Percentiles rank a stretch among this genome's conserved stretches.
Evolutionary conservation across 2,797 vertebrate species (phyloP).

Genomic region (Pempheris klunzingeri): DNA sequence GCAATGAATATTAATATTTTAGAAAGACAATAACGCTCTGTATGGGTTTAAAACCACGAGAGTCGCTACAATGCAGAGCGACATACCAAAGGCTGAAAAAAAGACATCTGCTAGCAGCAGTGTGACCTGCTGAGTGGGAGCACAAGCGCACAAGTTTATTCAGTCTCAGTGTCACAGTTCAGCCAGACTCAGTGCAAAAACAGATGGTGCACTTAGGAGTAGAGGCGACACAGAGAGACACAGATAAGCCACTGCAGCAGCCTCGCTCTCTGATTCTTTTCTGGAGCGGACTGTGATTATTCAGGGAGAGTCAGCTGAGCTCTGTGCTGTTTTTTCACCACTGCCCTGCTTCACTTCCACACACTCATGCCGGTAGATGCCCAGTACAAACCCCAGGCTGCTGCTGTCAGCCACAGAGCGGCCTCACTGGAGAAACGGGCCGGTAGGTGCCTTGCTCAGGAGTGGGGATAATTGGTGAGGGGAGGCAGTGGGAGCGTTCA

Average conservation of each 20-base stretch:
- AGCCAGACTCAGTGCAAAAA: conserved; percentile 60
- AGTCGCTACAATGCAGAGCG: conserved; percentile 12
- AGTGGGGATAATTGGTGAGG: conserved; percentile 1
- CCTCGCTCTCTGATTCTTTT: conserved; percentile 39
- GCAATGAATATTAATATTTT: conserved; percentile 72
- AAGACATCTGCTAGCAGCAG: conserved; percentile 47
- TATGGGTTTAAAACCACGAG: conserved; percentile 45
- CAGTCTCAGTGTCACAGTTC: conserved; percentile 63
- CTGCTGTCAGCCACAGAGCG: conserved; percentile 37
- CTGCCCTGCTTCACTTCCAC: conserved; percentile 49
- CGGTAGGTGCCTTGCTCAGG: conserved; percentile 13
- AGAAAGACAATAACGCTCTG: conserved; percentile 49
- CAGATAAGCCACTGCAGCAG: conserved; percentile 65
- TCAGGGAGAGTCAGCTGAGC: conserved; percentile 65
- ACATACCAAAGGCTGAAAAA: conserved; percentile 48
- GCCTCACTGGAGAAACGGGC: conserved; percentile 13
- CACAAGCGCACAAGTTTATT: conserved; percentile 56
- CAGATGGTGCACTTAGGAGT: conserved; percentile 74
- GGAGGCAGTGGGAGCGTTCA: conserved; percentile 14
- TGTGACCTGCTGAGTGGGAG: conserved; percentile 60
- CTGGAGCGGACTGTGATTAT: conserved; percentile 68
- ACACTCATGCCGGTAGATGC: conserved; percentile 41
- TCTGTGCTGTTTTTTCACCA: conserved; percentile 57
- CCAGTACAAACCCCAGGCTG: conserved; percentile 32
- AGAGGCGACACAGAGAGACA: conserved; percentile 67